A percentile compares a stretch with the other conserved stretches of the same genome.
Conservation (phyloP, 2,113 vertebrate species). For the Ammodramus savannarum region DNA sequence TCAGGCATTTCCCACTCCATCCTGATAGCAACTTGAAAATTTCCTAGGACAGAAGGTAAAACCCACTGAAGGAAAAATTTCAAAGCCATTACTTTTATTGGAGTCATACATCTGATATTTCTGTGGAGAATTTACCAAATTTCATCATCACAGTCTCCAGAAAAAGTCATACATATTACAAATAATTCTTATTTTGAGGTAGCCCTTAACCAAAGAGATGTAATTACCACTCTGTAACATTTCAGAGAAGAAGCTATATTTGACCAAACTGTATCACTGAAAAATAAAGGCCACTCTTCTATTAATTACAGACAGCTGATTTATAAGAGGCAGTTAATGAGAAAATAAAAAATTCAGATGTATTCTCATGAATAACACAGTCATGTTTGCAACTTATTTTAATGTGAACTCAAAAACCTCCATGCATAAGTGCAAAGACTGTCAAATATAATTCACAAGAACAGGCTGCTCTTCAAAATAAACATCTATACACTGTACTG, state of each 20-base stretch:
- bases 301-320: not conserved
- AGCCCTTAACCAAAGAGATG: not conserved
- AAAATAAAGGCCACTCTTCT: not conserved
- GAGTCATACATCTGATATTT: not conserved
- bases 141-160: not conserved
- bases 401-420: not conserved
- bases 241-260: not conserved
- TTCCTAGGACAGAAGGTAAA: not conserved
- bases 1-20: not conserved
- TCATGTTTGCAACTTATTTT: not conserved
- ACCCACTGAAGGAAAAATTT: not conserved
- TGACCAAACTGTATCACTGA: not conserved
- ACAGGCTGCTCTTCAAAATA: not conserved
- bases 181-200: not conserved
- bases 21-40: not conserved
- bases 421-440: not conserved
- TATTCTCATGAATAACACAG: not conserved
- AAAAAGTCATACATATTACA: not conserved
- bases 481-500: not conserved
- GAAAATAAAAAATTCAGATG: not conserved
- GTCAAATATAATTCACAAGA: not conserved
- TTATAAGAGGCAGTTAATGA: not conserved
- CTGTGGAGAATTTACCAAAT: not conserved
- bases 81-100: not conserved
- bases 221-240: not conserved